Percentiles rank a stretch among this genome's conserved stretches.
phyloP scores from a whole-genome alignment of 2,113 vertebrate species.

The Loxodonta africana region DNA sequence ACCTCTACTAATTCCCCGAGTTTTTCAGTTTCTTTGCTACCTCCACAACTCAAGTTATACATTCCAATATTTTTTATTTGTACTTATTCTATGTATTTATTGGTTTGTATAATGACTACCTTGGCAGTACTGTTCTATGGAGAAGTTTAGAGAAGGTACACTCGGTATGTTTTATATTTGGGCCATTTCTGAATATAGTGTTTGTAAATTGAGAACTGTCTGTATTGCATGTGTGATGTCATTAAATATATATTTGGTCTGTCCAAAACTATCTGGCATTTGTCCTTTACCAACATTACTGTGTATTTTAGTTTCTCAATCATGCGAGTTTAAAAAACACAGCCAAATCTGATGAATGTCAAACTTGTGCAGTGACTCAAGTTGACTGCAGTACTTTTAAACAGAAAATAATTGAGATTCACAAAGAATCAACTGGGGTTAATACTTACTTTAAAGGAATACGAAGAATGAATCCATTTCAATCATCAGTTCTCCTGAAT shows the following conservation, averaged over 20 bases:
- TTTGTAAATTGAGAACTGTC: conserved; percentile 74
- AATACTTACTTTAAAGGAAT: conserved; percentile 48
- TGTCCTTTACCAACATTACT: conserved; percentile 74
- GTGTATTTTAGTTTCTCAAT: conserved; percentile 62
- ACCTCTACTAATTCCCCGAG: conserved; percentile 34
- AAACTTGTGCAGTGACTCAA: conserved; percentile 52
- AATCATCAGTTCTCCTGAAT: conserved; percentile 14
- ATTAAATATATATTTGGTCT: conserved; percentile 78
- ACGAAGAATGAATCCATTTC: not conserved
- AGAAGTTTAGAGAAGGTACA: conserved; percentile 22
- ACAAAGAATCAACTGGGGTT: not conserved
- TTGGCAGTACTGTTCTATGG: not conserved
- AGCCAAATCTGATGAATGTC: conserved; percentile 61
- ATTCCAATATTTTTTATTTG: not conserved
- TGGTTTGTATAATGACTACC: conserved; percentile 35
- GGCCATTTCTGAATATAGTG: conserved; percentile 59
- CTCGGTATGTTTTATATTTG: conserved; percentile 55
- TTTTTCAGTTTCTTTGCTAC: not conserved
- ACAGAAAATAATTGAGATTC: conserved; percentile 42
- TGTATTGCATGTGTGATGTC: conserved; percentile 68
- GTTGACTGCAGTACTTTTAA: conserved; percentile 49
- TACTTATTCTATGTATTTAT: not conserved
- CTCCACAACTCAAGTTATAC: not conserved
- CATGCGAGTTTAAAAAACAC: conserved; percentile 60
- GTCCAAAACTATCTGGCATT: conserved; percentile 76